Conservation (phyloP, 2,797 vertebrate species). For the Petrocephalus schoutedeni region DNA sequence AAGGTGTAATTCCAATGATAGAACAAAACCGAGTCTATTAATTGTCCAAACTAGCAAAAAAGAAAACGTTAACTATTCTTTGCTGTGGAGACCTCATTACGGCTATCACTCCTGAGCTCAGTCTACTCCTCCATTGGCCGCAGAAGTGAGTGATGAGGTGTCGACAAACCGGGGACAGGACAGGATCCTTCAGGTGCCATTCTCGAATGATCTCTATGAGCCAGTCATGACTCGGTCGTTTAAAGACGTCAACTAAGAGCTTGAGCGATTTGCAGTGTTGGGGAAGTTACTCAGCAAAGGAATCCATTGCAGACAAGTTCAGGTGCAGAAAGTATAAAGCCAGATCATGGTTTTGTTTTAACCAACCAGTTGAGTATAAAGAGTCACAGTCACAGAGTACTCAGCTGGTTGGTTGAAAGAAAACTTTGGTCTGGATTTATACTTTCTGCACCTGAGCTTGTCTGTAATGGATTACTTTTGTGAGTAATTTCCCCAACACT, state of each 20-base stretch:
- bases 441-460: too few species aligned
- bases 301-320: too few species aligned
- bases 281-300: too few species aligned
- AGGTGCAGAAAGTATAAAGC: too few species aligned
- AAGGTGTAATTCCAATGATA: background rate
- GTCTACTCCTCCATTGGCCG: background rate
- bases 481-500: too few species aligned
- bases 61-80: background rate
- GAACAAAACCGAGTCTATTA: background rate
- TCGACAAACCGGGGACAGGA: background rate
- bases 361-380: too few species aligned
- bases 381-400: too few species aligned
- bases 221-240: background rate
- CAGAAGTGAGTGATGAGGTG: background rate
- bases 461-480: too few species aligned
- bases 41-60: background rate
- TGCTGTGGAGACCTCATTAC: background rate
- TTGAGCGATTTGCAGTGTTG: background rate
- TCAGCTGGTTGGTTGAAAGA: too few species aligned
- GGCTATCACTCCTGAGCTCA: background rate
- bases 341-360: too few species aligned
- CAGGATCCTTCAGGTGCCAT: background rate
- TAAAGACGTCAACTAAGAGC: background rate
- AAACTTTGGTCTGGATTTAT: too few species aligned
- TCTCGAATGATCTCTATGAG: background rate